Evolutionary conservation across 1,140 invertebrate genomes (phyloP).

Genomic region (Atta texana): DNA sequence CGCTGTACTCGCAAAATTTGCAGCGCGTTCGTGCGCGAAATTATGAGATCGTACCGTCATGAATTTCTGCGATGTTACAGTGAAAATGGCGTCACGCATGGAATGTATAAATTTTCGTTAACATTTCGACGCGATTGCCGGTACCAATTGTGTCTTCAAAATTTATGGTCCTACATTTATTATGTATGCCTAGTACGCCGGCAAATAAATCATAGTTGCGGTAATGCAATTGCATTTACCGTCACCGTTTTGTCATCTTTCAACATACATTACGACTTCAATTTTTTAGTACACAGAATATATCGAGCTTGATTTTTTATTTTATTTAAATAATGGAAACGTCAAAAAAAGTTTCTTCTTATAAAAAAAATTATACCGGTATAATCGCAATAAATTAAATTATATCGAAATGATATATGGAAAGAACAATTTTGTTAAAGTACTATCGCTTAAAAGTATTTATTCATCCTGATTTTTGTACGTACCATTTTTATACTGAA

Average conservation of each 20-base stretch:
- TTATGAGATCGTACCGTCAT: neutral
- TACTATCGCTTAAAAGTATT: too few species aligned
- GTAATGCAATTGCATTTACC: slow-evolving; percentile 13
- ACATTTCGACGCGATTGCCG: neutral
- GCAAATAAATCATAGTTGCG: slow-evolving; percentile 1
- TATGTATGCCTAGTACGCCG: neutral
- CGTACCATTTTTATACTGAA: too few species aligned
- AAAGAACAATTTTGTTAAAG: too few species aligned
- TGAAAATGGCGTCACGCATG: slow-evolving; percentile 2
- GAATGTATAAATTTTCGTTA: slow-evolving; percentile 40
- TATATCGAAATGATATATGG: neutral
- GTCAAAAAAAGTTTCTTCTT: neutral
- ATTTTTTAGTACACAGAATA: neutral
- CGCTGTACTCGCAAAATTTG: slow-evolving; percentile 11
- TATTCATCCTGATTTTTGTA: too few species aligned
- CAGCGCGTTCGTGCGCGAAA: slow-evolving; percentile 1
- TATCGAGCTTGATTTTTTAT: neutral
- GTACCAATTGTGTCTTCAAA: slow-evolving; percentile 8
- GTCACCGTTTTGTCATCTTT: neutral
- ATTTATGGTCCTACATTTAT: slow-evolving; percentile 20
- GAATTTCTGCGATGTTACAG: slow-evolving; percentile 2
- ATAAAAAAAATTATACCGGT: neutral
- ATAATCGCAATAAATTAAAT: neutral
- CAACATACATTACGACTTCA: too few species aligned
- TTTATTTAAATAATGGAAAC: neutral